Percentiles rank a stretch among this genome's conserved stretches.
phyloP scores from a whole-genome alignment of 2,113 vertebrate species.

The Amazona vittata region DNA sequence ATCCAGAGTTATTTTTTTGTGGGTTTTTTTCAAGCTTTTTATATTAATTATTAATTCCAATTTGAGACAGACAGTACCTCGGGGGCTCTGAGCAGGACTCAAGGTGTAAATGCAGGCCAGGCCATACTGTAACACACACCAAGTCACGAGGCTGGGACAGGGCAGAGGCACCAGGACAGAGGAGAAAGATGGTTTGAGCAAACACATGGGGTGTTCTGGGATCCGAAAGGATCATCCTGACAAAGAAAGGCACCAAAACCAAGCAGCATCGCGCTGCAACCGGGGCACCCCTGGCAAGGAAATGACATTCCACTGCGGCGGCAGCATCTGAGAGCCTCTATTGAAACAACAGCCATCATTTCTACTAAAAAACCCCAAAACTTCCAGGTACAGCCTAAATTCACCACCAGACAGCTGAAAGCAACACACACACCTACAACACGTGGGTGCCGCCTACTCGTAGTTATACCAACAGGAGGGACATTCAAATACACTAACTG shows the following conservation, averaged over 20 bases:
- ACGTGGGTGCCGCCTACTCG: background rate
- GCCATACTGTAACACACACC: background rate
- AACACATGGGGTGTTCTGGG: constrained; percentile 6
- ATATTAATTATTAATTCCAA: constrained; percentile 75
- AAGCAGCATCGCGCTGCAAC: background rate
- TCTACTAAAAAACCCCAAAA: background rate
- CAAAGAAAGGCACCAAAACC: constrained; percentile 38
- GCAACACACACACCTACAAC: background rate
- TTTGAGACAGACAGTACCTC: constrained; percentile 66
- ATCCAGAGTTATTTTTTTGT: background rate
- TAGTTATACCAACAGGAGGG: background rate
- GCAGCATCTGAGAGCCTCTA: background rate
- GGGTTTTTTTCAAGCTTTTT: constrained; percentile 49
- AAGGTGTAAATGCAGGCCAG: constrained; percentile 18
- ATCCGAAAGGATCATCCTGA: background rate
- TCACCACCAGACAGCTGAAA: background rate
- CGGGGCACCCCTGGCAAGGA: background rate
- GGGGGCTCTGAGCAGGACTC: constrained; percentile 39
- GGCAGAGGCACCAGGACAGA: background rate
- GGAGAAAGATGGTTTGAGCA: background rate
- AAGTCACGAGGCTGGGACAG: background rate
- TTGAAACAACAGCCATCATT: background rate
- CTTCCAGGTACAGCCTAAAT: background rate
- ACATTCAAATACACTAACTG: background rate
- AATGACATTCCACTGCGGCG: background rate